Evolutionary conservation across 2,888 invertebrate species (phyloP), one percentile per base, ranked within the genome.

Genomic region (Ecliptopera silaceata): DNA sequence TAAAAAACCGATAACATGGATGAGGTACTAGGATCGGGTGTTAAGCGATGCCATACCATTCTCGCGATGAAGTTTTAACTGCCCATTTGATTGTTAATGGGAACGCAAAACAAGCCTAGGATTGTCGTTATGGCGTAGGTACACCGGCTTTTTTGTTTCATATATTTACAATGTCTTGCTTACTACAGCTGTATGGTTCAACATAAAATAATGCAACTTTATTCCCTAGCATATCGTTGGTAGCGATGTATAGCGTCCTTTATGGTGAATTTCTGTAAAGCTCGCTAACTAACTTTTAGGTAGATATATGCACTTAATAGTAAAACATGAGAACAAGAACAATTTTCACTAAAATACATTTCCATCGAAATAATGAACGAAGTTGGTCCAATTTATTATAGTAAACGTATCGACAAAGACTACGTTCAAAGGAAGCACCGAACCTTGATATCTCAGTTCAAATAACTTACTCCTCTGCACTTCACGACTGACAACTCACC

Each of bases 11-110:
- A 34, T 52, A 39, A 39, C 52, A 47, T 42, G 5, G n/a, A 18
- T 12, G 18, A 12, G 31, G 38, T 49, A 36, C 45, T 58, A 52
- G 38, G 48, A 55, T 51, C 53, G 39, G 54, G 59, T 61, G 64
- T 59, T 55, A 61, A 60, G 46, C 47, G 49, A 54, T 55, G 58
- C 52, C 57, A 61, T 51, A 51, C 49, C 53, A 45, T 56, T 45
- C 47, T 12, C 22, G 17, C 41, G 38, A 50, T 55, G 57, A 39
- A 47, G 49, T 56, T 54, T 60, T 55, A 57, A 57, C 56, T 56
- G 54, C 41, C 13, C 48, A 34, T 49, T 32, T 41, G 26, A 49
- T 45, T 44, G 49, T 31, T 44, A 52, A 42, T 53, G 41, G 46
- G 34, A 44, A 53, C 17, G 15, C 41, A 22, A 32, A 17, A 18